Base-by-base conservation (phyloP, 1,140 invertebrate genomes). In the Drosophila biarmipes region DNA sequence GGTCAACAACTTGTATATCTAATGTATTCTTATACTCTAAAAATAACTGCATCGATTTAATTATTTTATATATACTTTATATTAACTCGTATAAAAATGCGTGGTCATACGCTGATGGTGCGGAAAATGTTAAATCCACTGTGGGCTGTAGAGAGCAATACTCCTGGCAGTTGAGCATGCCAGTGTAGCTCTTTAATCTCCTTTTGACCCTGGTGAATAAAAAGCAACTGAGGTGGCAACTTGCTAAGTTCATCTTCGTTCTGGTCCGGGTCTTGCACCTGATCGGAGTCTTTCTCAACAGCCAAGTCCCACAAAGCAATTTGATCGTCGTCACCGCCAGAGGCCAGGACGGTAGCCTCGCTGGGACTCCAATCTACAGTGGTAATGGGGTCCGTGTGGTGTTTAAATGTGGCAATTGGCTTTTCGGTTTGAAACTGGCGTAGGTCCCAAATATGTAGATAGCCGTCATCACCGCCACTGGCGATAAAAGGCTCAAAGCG, bases 161-260 rank as follows among this genome's bases (percentile, higher is more conserved):
- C 95, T 12, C 98, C 98, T 11, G 98, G 96, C 72, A 99, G 94
- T 92, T 99, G 98, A 24, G 95, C 95, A 93, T 99, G 99, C 99
- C 99, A 99, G 91, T 99, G 99, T 14, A 99, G 92, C 94, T 99
- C 99, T 93, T 99, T 99, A 24, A 99, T 96, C 85, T 99, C 98
- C 54, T 95, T 97, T 92, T 99, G 98, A 52, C 99, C 99, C 94
- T 99, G 97, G 93, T 99, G 99, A 76, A 99, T 98, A 91, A 99
- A 99, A 42, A 99, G 93, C 5, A 99, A 92, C 92, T 99, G 98
- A 1, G 98, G 97, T 37, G 99, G 98, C 34, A 99, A 92, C 85
- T 97, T 95, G 92, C 95, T 92, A 12, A 94, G 31, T 31, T 93
- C 91, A 10, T 90, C 85, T 38, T 91, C 77, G 37, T 91, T 90